A percentile compares a stretch with the other conserved stretches of the same genome.
Evolutionary conservation across 1,140 invertebrate species (phyloP).

Genomic region (Cotesia vestalis): DNA sequence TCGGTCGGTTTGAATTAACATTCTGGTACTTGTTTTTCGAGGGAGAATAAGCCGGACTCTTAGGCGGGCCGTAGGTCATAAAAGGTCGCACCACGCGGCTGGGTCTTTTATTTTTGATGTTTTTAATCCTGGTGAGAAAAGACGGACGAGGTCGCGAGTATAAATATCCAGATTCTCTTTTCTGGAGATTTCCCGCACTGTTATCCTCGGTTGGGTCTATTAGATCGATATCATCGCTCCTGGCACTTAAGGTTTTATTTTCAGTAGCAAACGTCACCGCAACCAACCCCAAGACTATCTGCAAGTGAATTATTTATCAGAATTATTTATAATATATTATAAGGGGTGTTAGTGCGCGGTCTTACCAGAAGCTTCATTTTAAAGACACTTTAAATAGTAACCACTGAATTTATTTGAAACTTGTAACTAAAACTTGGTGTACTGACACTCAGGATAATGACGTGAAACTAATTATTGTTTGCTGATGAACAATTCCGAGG

Average conservation of each 20-base stretch:
- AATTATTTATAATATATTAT: not conserved
- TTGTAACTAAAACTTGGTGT: conserved; percentile 42
- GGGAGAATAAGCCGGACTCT: conserved; percentile 35
- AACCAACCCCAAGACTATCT: too few species aligned
- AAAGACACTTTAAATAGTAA: not conserved
- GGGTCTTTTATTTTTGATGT: not conserved
- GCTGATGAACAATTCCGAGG: conserved; percentile 52
- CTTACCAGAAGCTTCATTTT: not conserved
- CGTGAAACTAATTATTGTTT: conserved; percentile 52
- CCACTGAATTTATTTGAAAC: not conserved
- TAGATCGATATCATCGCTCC: conserved; percentile 36
- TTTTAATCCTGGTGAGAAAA: not conserved
- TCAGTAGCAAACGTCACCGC: not conserved
- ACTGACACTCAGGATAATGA: conserved; percentile 13
- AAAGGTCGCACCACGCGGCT: conserved; percentile 52
- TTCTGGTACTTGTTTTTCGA: conserved; percentile 14
- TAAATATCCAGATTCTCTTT: conserved; percentile 54
- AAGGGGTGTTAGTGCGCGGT: not conserved
- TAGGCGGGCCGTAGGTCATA: conserved; percentile 54
- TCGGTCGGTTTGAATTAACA: too few species aligned
- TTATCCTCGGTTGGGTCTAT: conserved; percentile 33
- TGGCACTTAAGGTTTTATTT: not conserved
- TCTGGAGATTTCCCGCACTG: conserved; percentile 46
- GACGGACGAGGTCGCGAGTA: conserved; percentile 45
- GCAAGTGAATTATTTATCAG: conserved; percentile 2